A percentile compares a stretch with the other conserved stretches of the same genome.
Evolutionary conservation across 2,113 vertebrate genomes (phyloP).

Genomic region (Balaeniceps rex): DNA sequence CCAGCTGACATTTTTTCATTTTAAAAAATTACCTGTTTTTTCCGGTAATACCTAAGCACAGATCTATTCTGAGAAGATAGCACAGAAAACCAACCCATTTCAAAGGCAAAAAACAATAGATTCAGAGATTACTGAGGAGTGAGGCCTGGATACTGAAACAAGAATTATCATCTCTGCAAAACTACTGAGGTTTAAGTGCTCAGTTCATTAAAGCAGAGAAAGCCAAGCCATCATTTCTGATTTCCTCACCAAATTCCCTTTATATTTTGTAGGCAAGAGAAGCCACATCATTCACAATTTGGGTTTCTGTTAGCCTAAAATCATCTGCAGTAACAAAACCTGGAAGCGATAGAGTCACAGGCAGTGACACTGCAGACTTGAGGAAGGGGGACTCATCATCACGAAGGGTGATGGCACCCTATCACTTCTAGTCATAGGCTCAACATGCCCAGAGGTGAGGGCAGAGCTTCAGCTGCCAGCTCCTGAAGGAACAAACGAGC

Average conservation of each 20-base stretch:
- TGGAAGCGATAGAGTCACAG: background rate
- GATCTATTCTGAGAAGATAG: background rate
- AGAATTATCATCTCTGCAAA: background rate
- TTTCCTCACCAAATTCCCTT: slow-evolving; percentile 45
- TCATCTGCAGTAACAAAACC: background rate
- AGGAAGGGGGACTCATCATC: background rate
- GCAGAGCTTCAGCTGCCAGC: background rate
- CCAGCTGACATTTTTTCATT: background rate
- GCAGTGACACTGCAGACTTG: background rate
- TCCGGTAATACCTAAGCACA: background rate
- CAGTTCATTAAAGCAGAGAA: background rate
- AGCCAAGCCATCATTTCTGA: background rate
- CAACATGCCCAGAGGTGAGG: too few relatives aligned
- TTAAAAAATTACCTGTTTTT: background rate
- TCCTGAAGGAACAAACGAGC: background rate
- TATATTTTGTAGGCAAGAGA: slow-evolving; percentile 6
- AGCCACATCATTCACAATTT: background rate
- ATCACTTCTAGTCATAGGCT: background rate
- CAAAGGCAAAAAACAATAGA: background rate
- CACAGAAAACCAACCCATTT: slow-evolving; percentile 18
- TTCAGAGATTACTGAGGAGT: background rate
- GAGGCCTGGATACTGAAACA: background rate
- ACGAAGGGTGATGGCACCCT: background rate
- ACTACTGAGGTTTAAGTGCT: background rate
- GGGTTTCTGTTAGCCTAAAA: background rate